A percentile compares a stretch with the other conserved stretches of the same genome.
phyloP scores from a whole-genome alignment of 2,797 vertebrate genomes.

The Miichthys miiuy region DNA sequence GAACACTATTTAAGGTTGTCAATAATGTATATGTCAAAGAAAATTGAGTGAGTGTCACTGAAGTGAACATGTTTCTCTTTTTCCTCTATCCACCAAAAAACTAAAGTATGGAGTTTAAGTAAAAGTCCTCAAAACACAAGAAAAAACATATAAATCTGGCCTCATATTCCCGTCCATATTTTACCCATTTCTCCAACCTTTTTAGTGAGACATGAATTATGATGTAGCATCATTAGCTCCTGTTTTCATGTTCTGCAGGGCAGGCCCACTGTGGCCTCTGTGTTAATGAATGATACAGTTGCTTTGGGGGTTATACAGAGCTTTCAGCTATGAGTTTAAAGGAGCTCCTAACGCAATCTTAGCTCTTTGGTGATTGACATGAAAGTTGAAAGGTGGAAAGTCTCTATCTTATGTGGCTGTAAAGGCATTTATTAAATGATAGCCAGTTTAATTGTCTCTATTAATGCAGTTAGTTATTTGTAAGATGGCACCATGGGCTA shows the following conservation, averaged over 20 bases:
- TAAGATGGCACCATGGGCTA: conserved; percentile 67
- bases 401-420: conserved; percentile 48
- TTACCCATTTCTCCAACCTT: neutral
- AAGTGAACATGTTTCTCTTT: neutral
- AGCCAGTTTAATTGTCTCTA: conserved; percentile 76
- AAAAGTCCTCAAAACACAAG: neutral
- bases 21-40: neutral
- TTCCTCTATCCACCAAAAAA: neutral
- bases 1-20: neutral
- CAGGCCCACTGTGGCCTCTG: no score
- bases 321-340: neutral
- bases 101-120: no score
- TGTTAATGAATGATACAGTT: neutral
- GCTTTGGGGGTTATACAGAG: neutral
- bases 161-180: neutral
- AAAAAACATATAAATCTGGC: neutral
- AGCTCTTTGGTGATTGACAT: conserved; percentile 58
- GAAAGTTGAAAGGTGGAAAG: no score
- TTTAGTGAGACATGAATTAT: neutral
- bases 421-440: conserved; percentile 61
- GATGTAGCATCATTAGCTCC: neutral
- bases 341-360: conserved; percentile 60
- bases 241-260: conserved; percentile 1
- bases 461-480: conserved; percentile 73
- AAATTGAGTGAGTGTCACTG: neutral